Evolutionary conservation across 2,888 invertebrate genomes (phyloP), one percentile per base, ranked within the genome.

Genomic region (Tenodera sinensis): DNA sequence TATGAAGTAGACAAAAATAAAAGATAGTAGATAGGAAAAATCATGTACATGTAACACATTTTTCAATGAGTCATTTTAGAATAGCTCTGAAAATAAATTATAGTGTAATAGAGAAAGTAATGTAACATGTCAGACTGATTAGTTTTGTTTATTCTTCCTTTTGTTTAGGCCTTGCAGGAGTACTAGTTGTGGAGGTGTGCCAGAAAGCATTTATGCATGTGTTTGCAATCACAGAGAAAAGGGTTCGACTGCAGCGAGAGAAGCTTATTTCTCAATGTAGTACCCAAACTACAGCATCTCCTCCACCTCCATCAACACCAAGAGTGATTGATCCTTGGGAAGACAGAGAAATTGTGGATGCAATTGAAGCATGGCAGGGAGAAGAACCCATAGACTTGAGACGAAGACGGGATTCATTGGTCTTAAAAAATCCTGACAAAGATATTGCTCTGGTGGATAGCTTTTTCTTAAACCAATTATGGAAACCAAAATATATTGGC

Each of bases 191-290:
- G 27, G 94, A 94, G 91, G 94, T 94, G 81, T 95, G 95, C 91
- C 94, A 94, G 91, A 94, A 94, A 91, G 94, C 95, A 82, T 95
- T 94, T 91, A 94, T 94, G 91, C 94, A 94, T 92, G 93, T 94
- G 71, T 94, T 94, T 92, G 94, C 94, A 84, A 94, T 95, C 91
- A 94, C 94, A 84, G 94, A 94, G 89, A 95, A 95, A 92, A 92
- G 94, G 89, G 94, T 94, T 27, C 92, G 94, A 88, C 92, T 94
- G 82, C 94, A 94, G 91, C 92, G 94, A 84, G 94, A 94, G 91
- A 94, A 94, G 91, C 92, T 94, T 47, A 94, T 94, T 90, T 93
- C 93, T 90, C 85, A 89, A 30, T 28, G 47, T n/a, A 82, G 85
- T 28, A 85, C 85, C 42, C 54, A 42, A 82, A 34, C 85, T 82